Base-by-base conservation (phyloP, 1,140 invertebrate genomes). In the Magallana gigas region DNA sequence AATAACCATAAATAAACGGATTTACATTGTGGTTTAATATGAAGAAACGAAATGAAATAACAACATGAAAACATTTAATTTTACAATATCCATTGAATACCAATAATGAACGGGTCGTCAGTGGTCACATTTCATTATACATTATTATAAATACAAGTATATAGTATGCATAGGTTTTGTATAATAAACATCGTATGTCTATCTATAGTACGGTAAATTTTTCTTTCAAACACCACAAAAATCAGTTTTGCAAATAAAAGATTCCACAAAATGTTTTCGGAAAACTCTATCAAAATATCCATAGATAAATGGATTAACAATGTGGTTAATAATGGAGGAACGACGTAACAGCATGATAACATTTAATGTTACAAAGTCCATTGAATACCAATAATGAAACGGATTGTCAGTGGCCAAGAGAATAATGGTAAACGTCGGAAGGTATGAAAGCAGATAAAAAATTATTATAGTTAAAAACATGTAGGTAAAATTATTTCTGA, bases 401-500 rank as follows among this genome's bases (percentile, higher is more conserved):
- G 48, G 48, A 1, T 82, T 14, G 1, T 56, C 57, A 14, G 5
- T 18, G 48, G 36, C 48, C 48, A 82, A 57, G 16, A 82, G 14
- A 1, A 82, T 56, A 57, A 56, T 16, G 12, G 57, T 48, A 14
- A 57, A n/a, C 1, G 81, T 82, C 18, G 81, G 81, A 16, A 82
- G 48, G n/a, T 82, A 82, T 18, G 57, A 82, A 14, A 57, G 57
- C 7, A 82, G 56, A 23, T 82, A 82, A 23, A 57, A 82, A 8
- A 82, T 9, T 57, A 82, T 58, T 56, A 82, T 58, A 8, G 48
- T 82, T 58, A 82, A 8, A 58, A 82, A 82, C 81, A 82, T 82
- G 14, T 82, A 57, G 16, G 81, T 57, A 56, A 82, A 82, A 56
- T 82, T 82, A n/a, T 82, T 57, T 57, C 48, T 82, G 8, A 82